Conservation (phyloP, 1,140 invertebrate genomes). For the Anadara kagoshimensis region DNA sequence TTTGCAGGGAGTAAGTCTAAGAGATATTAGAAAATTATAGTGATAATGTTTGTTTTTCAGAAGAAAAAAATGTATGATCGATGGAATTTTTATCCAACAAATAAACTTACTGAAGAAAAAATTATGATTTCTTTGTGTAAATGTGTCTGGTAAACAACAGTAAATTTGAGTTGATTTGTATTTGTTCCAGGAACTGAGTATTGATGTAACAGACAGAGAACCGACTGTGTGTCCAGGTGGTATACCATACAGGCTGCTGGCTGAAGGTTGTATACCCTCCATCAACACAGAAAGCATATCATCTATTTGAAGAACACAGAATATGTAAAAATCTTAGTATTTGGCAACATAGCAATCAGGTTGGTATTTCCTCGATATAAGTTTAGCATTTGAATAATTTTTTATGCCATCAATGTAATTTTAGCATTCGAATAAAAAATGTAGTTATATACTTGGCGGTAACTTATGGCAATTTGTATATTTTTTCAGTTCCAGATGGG, state of each 20-base stretch:
- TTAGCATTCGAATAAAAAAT: too few species aligned
- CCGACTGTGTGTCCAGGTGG: constrained; percentile 66
- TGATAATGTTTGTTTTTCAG: too few species aligned
- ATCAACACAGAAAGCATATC: constrained; percentile 69
- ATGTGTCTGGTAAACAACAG: not conserved
- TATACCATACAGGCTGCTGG: constrained; percentile 70
- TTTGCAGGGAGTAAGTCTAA: not conserved
- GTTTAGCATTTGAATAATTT: too few species aligned
- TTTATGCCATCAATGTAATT: too few species aligned
- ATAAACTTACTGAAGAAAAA: not conserved
- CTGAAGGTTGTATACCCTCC: constrained; percentile 71
- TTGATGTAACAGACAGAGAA: constrained; percentile 71
- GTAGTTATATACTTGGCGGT: too few species aligned
- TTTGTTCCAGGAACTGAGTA: constrained; percentile 64
- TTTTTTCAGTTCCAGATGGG: constrained; percentile 13
- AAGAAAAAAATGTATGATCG: too few species aligned
- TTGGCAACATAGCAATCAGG: constrained; percentile 68
- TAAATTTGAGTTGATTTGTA: not conserved
- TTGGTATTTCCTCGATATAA: constrained; percentile 13
- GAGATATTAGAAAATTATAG: too few species aligned
- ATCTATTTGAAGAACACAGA: constrained; percentile 74
- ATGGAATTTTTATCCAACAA: not conserved
- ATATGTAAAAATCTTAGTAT: constrained; percentile 71
- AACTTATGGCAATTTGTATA: too few species aligned
- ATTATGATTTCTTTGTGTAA: not conserved